These are phyloP conservation scores for Drosophila sucinea DNA, from an alignment of 1,140 invertebrate genomes.

Conservation along the genomic window DNA sequence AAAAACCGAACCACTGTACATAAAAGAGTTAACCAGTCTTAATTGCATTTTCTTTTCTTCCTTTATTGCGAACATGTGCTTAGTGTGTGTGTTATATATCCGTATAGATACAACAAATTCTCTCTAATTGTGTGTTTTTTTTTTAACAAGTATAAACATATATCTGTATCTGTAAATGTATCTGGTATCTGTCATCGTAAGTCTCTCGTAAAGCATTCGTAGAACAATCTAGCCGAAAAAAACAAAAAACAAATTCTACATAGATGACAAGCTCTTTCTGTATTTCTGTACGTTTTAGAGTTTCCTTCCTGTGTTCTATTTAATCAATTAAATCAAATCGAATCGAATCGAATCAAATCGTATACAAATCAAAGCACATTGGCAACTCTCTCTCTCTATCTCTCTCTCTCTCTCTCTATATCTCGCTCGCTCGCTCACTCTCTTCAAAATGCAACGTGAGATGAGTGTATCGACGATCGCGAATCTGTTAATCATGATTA, in stretches of 20 bases:
- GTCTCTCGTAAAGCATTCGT: slow-evolving; percentile 20
- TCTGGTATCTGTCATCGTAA: neutral
- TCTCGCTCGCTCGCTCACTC: too few species aligned
- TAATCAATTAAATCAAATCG: slow-evolving; percentile 30
- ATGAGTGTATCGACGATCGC: slow-evolving; percentile 12
- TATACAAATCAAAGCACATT: slow-evolving; percentile 31
- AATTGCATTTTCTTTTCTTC: neutral
- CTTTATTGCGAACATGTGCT: slow-evolving; percentile 4
- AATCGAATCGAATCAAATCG: slow-evolving; percentile 2
- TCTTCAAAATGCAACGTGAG: slow-evolving; percentile 15
- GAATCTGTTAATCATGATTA: too few species aligned
- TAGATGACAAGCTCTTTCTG: slow-evolving; percentile 7
- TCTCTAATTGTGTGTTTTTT: neutral
- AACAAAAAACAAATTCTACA: neutral
- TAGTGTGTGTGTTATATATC: slow-evolving; percentile 11
- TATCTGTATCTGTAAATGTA: neutral
- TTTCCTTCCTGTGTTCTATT: slow-evolving; percentile 39
- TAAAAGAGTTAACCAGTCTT: neutral
- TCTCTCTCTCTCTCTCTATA: too few species aligned
- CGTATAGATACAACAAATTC: slow-evolving; percentile 14
- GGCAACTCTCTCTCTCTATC: too few species aligned
- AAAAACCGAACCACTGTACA: neutral
- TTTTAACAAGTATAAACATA: neutral
- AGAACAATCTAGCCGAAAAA: slow-evolving; percentile 1
- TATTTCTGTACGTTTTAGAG: slow-evolving; percentile 43